phyloP scores from a whole-genome alignment of 2,797 vertebrate genomes.

The Psittacula derbiana region DNA sequence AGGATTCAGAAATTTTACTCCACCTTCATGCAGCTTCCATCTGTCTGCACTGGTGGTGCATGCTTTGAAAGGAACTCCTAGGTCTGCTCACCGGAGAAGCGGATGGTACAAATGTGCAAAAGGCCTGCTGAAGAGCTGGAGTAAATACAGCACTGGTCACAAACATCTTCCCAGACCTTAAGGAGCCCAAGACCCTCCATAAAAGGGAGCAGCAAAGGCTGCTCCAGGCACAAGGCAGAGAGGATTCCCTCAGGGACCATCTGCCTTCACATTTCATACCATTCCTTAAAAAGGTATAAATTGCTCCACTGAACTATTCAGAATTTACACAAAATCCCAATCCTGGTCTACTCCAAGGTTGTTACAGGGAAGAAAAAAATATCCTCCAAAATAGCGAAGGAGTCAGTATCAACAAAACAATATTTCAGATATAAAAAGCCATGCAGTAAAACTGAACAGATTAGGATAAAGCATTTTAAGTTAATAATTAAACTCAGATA shows the following conservation, averaged over 20 bases:
- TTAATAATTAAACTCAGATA: conserved; percentile 45
- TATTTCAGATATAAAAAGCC: neutral
- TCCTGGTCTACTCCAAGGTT: neutral
- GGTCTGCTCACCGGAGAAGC: neutral
- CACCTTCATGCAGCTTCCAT: neutral
- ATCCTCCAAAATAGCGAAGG: neutral
- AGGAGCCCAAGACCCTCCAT: neutral
- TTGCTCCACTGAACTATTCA: neutral
- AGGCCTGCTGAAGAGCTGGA: neutral
- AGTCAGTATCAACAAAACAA: neutral
- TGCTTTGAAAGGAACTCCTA: neutral
- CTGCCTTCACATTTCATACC: neutral
- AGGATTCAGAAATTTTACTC: neutral
- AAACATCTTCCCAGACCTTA: neutral
- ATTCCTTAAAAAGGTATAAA: conserved; percentile 48
- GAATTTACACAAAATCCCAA: neutral
- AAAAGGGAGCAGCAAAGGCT: neutral
- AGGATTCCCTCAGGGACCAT: neutral
- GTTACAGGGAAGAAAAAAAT: neutral
- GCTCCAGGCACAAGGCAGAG: neutral
- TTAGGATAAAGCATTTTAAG: neutral
- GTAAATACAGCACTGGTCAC: neutral
- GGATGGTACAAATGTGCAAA: neutral
- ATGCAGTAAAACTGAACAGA: neutral
- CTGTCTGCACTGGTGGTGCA: accelerated